Percentiles rank a stretch among this genome's conserved stretches.
Conservation (phyloP, 2,113 vertebrate species). For the Corydoras maculifer region DNA sequence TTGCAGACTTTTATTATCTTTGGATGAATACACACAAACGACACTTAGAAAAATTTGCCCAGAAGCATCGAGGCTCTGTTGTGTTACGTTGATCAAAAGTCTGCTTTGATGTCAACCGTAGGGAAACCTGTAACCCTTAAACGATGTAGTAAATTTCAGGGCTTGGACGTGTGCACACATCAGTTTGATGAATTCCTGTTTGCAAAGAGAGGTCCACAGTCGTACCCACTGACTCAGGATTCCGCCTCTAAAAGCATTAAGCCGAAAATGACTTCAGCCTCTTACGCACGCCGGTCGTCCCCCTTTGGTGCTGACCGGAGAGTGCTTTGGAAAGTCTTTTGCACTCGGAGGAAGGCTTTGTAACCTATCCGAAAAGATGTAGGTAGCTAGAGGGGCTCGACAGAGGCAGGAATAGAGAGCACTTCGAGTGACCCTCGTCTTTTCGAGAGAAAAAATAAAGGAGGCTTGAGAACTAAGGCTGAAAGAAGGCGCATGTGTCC, state of each 20-base stretch:
- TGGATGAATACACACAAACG: no score
- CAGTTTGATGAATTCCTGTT: no score
- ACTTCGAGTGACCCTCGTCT: conserved; percentile 38
- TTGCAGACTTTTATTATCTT: no score
- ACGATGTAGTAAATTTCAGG: no score
- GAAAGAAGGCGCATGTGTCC: conserved; percentile 8
- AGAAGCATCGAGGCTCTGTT: no score
- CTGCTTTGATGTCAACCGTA: no score
- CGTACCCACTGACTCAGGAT: conserved; percentile 38
- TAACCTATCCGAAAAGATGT: conserved; percentile 9
- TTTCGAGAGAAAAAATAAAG: conserved; percentile 39
- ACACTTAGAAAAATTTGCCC: no score
- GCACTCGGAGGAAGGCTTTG: conserved; percentile 17
- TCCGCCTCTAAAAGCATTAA: conserved; percentile 31
- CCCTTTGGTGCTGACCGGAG: conserved; percentile 37
- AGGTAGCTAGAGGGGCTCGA: conserved; percentile 9
- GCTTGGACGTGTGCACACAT: no score
- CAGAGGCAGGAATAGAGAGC: conserved; percentile 39
- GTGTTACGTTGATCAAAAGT: no score
- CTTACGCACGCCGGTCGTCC: conserved; percentile 31
- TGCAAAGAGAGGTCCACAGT: conserved; percentile 6
- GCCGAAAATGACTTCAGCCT: conserved; percentile 30
- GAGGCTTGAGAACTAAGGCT: conserved; percentile 43
- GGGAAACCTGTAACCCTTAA: no score
- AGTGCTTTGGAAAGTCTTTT: conserved; percentile 22